Base-by-base conservation (phyloP, 2,888 invertebrate species). In the Dicycla oo region DNA sequence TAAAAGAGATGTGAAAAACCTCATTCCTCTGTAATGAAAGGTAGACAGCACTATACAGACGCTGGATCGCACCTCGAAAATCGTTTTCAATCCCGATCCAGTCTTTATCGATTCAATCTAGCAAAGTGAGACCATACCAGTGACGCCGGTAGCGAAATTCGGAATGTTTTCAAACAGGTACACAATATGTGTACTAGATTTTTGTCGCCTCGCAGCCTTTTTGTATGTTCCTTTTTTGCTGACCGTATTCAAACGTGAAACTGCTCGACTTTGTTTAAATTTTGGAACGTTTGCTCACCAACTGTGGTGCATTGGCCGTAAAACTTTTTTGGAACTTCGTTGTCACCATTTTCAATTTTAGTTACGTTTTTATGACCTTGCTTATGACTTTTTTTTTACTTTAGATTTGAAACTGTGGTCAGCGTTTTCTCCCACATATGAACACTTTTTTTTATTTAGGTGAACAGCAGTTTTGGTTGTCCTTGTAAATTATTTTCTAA, bases 61-160 rank as follows among this genome's bases (percentile, higher is more conserved):
- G 70, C 57, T 54, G 56, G 64, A 84, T 86, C 78, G 78, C 65
- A 75, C 79, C 72, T 80, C 63, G 78, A 80, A 86, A 86, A 84
- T 84, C 81, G 84, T 84, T 86, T 85, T 72, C 82, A 78, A 76
- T 82, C 75, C 72, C 65, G 71, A 83, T 85, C 45, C 81, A 79
- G 77, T 70, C 80, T 83, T 82, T 86, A 88, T 88, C 86, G 88
- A 87, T 87, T 85, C 87, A 89, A 88, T 89, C 85, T 88, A 73
- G 83, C 77, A 82, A 84, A 88, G 86, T 88, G 87, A 84, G 77
- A 85, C 66, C 76, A 80, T 84, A 78, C 75, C 15, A 68, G 68
- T 80, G 54, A 66, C 75, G 75, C 61, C 23, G 53, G 61, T 58
- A 74, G 70, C 61, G 61, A 74, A 84, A 74, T 75, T 72, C 67